Conservation (phyloP, 2,797 vertebrate species). For the Xiphophorus birchmanni region DNA sequence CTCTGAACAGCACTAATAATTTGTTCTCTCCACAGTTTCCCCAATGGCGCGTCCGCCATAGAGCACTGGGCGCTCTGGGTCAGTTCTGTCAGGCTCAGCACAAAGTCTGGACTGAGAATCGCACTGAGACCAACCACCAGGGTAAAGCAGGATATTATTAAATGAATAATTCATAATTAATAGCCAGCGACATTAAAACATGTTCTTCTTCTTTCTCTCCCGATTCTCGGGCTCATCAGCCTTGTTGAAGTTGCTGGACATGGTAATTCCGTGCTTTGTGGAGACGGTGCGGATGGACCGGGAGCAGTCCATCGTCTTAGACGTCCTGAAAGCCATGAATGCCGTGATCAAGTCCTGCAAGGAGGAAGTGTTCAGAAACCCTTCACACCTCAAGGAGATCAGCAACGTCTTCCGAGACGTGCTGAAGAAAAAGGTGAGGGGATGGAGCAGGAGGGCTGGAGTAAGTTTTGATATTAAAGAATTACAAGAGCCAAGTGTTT, state of each 20-base stretch:
- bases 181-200: not conserved
- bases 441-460: not conserved
- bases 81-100: constrained; percentile 87
- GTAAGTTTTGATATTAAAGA: not conserved
- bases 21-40: constrained; percentile 82
- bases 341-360: constrained; percentile 82
- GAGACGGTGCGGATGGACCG: constrained; percentile 79
- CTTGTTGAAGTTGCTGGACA: constrained; percentile 79
- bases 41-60: constrained; percentile 84
- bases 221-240: constrained; percentile 71
- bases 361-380: constrained; percentile 74
- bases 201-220: too few species aligned
- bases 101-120: constrained; percentile 82
- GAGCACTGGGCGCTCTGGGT: constrained; percentile 87
- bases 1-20: not conserved
- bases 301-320: constrained; percentile 89
- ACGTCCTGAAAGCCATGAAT: constrained; percentile 84
- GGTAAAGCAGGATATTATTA: constrained; percentile 67
- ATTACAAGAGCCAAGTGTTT: not conserved
- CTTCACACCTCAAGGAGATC: constrained; percentile 80
- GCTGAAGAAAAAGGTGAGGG: constrained; percentile 86
- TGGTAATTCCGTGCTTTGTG: constrained; percentile 82
- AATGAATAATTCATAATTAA: not conserved
- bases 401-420: constrained; percentile 81
- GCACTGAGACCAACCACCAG: constrained; percentile 77